Evolutionary conservation across 2,797 vertebrate species (phyloP).

Genomic region (Onychomys leucogaster): DNA sequence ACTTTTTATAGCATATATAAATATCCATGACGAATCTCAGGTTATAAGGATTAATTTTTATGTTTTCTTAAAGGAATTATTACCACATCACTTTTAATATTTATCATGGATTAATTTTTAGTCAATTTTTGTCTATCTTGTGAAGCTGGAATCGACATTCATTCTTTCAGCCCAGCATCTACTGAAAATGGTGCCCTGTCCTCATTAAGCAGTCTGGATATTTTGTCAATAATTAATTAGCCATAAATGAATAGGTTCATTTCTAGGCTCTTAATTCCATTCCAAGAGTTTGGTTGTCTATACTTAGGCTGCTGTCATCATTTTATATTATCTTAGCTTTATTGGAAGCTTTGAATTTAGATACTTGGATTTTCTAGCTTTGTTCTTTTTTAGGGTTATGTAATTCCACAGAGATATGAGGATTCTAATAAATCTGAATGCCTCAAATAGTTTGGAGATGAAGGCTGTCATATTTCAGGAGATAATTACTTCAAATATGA

Average conservation of each 20-base stretch:
- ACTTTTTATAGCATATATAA: background rate
- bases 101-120: background rate
- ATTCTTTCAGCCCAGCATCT: background rate
- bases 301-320: background rate
- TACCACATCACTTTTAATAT: background rate
- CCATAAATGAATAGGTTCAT: background rate
- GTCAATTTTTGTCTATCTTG: background rate
- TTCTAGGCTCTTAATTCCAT: background rate
- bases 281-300: background rate
- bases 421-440: background rate
- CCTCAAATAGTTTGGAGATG: background rate
- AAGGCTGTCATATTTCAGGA: background rate
- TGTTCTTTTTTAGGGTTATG: background rate
- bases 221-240: slow-evolving; percentile 1
- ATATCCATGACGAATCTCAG: background rate
- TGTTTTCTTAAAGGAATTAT: slow-evolving; percentile 25
- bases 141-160: background rate
- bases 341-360: background rate
- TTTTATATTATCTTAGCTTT: background rate
- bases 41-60: background rate
- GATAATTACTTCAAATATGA: background rate
- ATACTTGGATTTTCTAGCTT: background rate
- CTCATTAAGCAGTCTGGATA: background rate
- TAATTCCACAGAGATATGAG: background rate
- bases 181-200: background rate